Base-by-base conservation (phyloP, 2,888 invertebrate species). In the Amphipyra berbera region DNA sequence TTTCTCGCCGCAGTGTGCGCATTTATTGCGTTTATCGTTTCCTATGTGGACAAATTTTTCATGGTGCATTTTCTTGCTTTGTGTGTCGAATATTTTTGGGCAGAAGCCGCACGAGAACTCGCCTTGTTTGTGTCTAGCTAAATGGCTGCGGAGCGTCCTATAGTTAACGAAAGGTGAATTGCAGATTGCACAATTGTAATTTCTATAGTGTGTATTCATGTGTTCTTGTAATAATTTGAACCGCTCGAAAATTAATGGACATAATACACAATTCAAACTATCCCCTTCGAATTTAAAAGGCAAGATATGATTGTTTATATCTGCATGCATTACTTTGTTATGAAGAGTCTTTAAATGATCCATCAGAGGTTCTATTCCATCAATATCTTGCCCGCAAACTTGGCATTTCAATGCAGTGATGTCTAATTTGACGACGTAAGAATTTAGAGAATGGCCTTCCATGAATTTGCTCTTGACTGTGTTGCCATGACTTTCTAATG, bases 151-250 rank as follows among this genome's bases (percentile, higher is more conserved):
- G 1, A 76, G 55, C 0, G 61, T 69, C 7, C 49, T 55, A 65
- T 48, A 57, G 33, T 93, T 94, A 68, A 92, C 89, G 57, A 93
- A 94, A 1, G 91, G 81, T 0, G 91, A 87, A 42, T 90, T 88
- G 14, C 78, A 78, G 2, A 65, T 44, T 1, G 48, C 61, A 46
- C 78, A 78, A 0, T 10, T 48, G 7, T 67, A 62, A 55, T 81
- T 81, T 1, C 54, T 41, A 13, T 70, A 78, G 35, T 82, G 81
- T 0, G 42, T 37, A 30, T 67, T 66, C 77, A 82, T 79, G 9
- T 82, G 81, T n/a, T 76, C 71, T 12, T 70, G 76, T 6, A 82
- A 38, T 6, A 50, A 15, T 7, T 71, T 76, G 13, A 82, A 80
- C 0, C 59, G 46, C 40, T 57, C 65, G 27, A 60, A 74, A 6